A percentile compares a stretch with the other conserved stretches of the same genome.
phyloP scores from a whole-genome alignment of 2,113 vertebrate genomes.

The Clinocottus analis region DNA sequence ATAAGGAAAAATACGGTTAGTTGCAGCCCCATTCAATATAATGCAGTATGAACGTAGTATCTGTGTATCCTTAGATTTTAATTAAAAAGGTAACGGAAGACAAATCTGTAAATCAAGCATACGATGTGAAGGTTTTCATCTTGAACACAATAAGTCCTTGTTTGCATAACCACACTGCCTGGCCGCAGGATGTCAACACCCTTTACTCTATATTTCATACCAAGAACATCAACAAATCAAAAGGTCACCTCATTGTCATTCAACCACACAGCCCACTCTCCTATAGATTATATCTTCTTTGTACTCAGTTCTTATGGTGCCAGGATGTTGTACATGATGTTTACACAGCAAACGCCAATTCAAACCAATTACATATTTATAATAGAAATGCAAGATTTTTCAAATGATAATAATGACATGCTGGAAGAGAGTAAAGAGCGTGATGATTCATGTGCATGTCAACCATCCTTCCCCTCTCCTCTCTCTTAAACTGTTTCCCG shows the following conservation, averaged over 20 bases:
- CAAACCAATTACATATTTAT: neutral
- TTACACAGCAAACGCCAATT: neutral
- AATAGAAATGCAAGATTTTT: neutral
- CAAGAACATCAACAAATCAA: slow-evolving; percentile 29
- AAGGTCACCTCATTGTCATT: slow-evolving; percentile 8
- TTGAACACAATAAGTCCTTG: neutral
- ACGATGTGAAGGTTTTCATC: neutral
- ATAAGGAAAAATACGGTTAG: neutral
- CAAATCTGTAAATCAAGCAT: neutral
- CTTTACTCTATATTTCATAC: slow-evolving; percentile 3
- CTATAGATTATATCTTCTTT: slow-evolving; percentile 3
- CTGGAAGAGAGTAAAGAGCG: neutral
- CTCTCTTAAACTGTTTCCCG: neutral
- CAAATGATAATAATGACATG: neutral
- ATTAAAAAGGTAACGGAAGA: neutral
- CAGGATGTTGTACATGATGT: neutral
- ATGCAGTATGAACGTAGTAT: neutral
- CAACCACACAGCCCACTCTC: slow-evolving; percentile 2
- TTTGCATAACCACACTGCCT: slow-evolving; percentile 2
- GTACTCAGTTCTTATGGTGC: neutral
- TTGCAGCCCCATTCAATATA: neutral
- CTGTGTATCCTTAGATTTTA: neutral
- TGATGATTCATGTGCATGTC: slow-evolving; percentile 5
- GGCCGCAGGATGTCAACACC: neutral
- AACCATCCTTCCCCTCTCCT: neutral